Percentiles rank a stretch among this genome's conserved stretches.
phyloP scores from a whole-genome alignment of 1,140 invertebrate genomes.

The Drosophila pruinosa region DNA sequence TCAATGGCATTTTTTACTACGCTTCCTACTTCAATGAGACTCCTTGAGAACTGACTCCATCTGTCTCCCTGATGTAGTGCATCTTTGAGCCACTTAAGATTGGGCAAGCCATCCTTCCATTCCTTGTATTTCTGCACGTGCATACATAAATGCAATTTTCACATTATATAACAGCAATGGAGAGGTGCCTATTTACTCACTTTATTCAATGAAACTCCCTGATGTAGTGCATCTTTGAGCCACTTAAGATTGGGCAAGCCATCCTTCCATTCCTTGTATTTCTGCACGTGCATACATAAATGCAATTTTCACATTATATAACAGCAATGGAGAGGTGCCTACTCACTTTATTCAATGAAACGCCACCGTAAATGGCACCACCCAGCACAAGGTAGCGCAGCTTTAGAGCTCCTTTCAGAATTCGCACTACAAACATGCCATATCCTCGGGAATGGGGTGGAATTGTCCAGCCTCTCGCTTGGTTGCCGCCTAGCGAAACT shows the following conservation, averaged over 20 bases:
- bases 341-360: constrained; percentile 93
- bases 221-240: constrained; percentile 92
- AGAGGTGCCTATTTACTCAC: constrained; percentile 84
- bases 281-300: constrained; percentile 85
- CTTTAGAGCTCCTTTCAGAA: constrained; percentile 90
- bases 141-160: constrained; percentile 29
- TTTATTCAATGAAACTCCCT: constrained; percentile 92
- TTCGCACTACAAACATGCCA: constrained; percentile 82
- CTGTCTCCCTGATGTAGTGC: constrained; percentile 91
- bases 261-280: constrained; percentile 97
- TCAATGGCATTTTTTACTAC: constrained; percentile 89
- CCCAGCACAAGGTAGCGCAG: constrained; percentile 94
- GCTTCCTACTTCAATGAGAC: constrained; percentile 88
- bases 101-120: constrained; percentile 96
- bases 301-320: constrained; percentile 63
- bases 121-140: constrained; percentile 94
- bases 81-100: constrained; percentile 94
- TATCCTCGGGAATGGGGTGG: constrained; percentile 71
- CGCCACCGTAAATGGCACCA: constrained; percentile 94
- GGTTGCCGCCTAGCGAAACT: constrained; percentile 59
- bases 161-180: constrained; percentile 66
- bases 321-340: constrained; percentile 11
- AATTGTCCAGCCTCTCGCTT: constrained; percentile 72
- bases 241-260: constrained; percentile 95
- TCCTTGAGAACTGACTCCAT: constrained; percentile 89